These are phyloP conservation scores for Bos taurus DNA, from an alignment of 2,113 vertebrate genomes.

Conservation along the genomic window ARS-UCD2.0 NC_037352.1:21048501-21049000, in stretches of 20 bases:
- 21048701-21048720: neutral
- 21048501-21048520: neutral
- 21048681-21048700: neutral
- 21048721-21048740: neutral
- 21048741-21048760: neutral
- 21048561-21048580: neutral
- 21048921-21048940: neutral
- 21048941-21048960: neutral
- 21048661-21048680: neutral
- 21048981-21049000: neutral
- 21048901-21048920: neutral
- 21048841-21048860: neutral
- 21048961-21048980: neutral
- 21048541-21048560: neutral
- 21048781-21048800: neutral
- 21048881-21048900: neutral
- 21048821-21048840: neutral
- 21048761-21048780: neutral
- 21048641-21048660: neutral
- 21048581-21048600: neutral
- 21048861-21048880: neutral
- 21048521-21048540: neutral
- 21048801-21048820: accelerated
- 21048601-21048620: neutral
- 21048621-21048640: neutral